Evolutionary conservation across 2,888 invertebrate species (phyloP), one percentile per base, ranked within the genome.

Genomic region (Lottia gigantea): DNA sequence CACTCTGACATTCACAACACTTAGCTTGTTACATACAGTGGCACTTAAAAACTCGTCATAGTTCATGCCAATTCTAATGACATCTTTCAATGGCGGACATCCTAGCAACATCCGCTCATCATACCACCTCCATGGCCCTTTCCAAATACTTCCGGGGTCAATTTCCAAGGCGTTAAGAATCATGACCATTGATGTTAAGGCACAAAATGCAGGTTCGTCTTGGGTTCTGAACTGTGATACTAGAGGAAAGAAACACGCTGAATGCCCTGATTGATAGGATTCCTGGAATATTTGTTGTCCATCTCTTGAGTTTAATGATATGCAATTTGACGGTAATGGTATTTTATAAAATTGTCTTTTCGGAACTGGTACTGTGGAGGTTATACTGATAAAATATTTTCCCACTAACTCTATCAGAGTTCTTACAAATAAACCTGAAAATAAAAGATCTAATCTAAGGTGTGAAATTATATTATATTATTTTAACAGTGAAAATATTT

Each of bases 61-160:
- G n/a, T 81, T 88, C 46, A 89, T 84, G 11, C 89, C 89, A 14
- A 81, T 78, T 64, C 76, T 69, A 26, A 78, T 77, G 0, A 86
- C 80, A 16, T 78, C 71, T 46, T 84, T 80, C 45, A 88, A 73
- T 0, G 88, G 84, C 2, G 86, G 82, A 76, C 89, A 89, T 72
- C 89, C 89, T 72, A 89, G 88, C 25, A 89, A 79, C 89, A 89
- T 89, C 46, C 84, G 79, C 76, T 89, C 89, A 75, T 89, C 88
- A 77, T 89, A 89, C 85, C 88, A 89, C 26, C 88, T 80, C 89
- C 89, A 89, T 4, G 86, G 84, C 0, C 86, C 77, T 74, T 86
- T 86, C 87, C 87, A 88, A 0, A 86, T 80, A 14, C 78, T 74
- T 19, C 83, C 85, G 0, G 88, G 88, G 70, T 88, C 88, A 11